phyloP scores from a whole-genome alignment of 2,113 vertebrate species.

The Neodon shergylaensis region DNA sequence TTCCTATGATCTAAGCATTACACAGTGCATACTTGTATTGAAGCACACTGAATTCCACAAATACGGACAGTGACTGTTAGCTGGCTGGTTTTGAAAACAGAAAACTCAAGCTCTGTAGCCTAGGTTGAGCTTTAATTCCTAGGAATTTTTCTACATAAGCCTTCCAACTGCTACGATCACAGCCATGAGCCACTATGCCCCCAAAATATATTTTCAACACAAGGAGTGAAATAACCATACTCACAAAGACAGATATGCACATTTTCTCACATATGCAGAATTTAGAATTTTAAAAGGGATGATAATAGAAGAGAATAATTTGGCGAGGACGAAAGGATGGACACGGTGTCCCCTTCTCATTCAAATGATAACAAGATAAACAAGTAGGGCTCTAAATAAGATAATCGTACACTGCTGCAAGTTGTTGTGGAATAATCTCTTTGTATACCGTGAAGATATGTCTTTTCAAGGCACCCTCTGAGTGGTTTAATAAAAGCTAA shows the following conservation, averaged over 20 bases:
- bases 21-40: neutral
- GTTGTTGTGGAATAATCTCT: neutral
- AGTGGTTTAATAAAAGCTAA: neutral
- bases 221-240: neutral
- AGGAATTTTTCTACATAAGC: neutral
- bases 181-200: neutral
- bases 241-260: neutral
- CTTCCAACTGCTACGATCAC: neutral
- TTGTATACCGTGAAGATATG: neutral
- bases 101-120: neutral
- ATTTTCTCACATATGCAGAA: neutral
- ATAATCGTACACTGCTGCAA: neutral
- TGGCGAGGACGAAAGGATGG: neutral
- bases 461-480: neutral
- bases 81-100: neutral
- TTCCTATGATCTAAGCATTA: neutral
- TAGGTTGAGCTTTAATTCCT: neutral
- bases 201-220: neutral
- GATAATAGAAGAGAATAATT: neutral
- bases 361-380: slow-evolving; percentile 16
- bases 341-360: neutral
- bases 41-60: neutral
- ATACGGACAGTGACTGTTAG: neutral
- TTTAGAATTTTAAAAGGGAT: neutral
- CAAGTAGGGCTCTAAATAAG: slow-evolving; percentile 4